phyloP scores from a whole-genome alignment of 1,140 invertebrate species.

The Drosophila fuyamai region DNA sequence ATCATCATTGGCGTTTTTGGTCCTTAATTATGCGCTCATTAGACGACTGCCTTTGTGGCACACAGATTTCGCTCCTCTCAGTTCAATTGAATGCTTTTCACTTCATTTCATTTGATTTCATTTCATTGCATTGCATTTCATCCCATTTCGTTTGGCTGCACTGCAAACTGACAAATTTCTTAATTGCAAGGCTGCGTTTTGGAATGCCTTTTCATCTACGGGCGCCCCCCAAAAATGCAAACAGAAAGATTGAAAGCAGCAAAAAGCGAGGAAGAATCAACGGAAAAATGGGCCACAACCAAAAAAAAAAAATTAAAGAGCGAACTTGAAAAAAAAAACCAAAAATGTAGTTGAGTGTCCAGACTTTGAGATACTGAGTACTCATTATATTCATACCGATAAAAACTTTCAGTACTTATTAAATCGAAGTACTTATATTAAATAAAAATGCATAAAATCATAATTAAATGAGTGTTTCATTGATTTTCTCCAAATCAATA shows the following conservation, averaged over 20 bases:
- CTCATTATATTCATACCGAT: no score
- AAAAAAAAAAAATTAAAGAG: conserved; percentile 7
- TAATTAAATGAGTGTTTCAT: no score
- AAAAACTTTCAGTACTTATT: no score
- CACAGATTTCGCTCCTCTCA: conserved; percentile 9
- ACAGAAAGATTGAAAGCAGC: conserved; percentile 32
- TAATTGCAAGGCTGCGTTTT: conserved; percentile 70
- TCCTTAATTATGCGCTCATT: conserved; percentile 64
- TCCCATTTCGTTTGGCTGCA: conserved; percentile 41
- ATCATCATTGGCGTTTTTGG: not conserved
- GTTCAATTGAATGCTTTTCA: conserved; percentile 80
- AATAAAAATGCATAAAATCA: no score
- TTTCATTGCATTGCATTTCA: conserved; percentile 14
- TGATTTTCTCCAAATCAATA: not conserved
- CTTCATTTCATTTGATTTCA: conserved; percentile 47
- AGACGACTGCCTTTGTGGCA: conserved; percentile 21
- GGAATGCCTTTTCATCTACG: conserved; percentile 62
- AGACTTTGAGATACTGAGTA: not conserved
- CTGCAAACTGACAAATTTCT: conserved; percentile 77
- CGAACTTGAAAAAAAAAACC: not conserved
- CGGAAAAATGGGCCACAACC: conserved; percentile 6
- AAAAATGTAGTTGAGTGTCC: not conserved
- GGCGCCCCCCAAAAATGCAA: conserved; percentile 36
- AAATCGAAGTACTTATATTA: no score
- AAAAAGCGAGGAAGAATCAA: conserved; percentile 18